Evolutionary conservation across 2,797 vertebrate genomes (phyloP).

Genomic region (Melanotaenia nigrans): DNA sequence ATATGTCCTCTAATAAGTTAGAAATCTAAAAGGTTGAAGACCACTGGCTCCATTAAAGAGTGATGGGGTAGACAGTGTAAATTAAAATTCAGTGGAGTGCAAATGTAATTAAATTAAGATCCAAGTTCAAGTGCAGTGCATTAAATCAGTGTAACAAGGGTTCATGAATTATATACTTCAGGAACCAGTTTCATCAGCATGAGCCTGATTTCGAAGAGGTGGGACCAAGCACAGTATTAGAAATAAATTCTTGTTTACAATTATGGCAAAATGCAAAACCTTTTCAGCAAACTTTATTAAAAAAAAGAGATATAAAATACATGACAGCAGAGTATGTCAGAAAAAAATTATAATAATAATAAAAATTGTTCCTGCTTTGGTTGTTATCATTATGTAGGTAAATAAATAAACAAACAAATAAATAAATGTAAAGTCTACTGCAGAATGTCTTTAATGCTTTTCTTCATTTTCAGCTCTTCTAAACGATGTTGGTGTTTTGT

Average conservation of each 20-base stretch:
- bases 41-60: neutral
- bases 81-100: neutral
- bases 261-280: neutral
- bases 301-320: too few relatives aligned
- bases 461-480: neutral
- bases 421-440: neutral
- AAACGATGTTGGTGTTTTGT: neutral
- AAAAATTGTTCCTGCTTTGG: too few relatives aligned
- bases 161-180: neutral
- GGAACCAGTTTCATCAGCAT: neutral
- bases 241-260: neutral
- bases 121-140: neutral
- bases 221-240: neutral
- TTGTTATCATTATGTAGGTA: too few relatives aligned
- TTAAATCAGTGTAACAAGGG: neutral
- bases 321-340: too few relatives aligned
- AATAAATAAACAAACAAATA: too few relatives aligned
- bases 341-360: neutral
- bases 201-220: neutral
- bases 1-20: too few relatives aligned
- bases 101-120: neutral
- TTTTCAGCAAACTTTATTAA: neutral
- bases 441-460: neutral
- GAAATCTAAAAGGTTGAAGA: neutral
- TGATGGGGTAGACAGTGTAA: neutral